These are phyloP conservation scores for Ornithorhynchus anatinus DNA, from an alignment of 2,113 vertebrate genomes.

Conservation along the genomic window DNA sequence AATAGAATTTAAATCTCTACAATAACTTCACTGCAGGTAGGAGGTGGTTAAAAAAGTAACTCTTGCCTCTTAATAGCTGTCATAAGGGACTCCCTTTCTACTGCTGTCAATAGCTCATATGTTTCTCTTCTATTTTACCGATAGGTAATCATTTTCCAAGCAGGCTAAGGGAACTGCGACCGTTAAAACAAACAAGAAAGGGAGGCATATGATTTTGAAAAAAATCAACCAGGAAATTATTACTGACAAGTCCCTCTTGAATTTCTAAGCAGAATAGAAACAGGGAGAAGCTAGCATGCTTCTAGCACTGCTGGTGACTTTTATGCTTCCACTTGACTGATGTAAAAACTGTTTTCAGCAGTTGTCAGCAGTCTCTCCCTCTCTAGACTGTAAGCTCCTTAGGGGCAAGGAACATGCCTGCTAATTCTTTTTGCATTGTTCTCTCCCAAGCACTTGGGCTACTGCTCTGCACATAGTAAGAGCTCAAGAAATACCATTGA, in stretches of 20 bases:
- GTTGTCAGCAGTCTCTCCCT: too few relatives aligned
- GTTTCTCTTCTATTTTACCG: constrained; percentile 72
- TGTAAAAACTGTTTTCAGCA: neutral
- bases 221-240: constrained; percentile 67
- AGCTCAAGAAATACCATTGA: too few relatives aligned
- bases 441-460: too few relatives aligned
- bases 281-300: neutral
- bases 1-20: neutral
- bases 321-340: neutral
- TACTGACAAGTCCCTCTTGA: constrained; percentile 56
- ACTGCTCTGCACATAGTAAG: too few relatives aligned
- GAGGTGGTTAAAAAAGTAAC: constrained; percentile 21
- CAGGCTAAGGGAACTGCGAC: constrained; percentile 64
- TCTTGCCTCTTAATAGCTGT: constrained; percentile 19
- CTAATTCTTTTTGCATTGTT: too few relatives aligned
- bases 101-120: constrained; percentile 66
- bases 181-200: constrained; percentile 72
- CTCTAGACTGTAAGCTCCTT: too few relatives aligned
- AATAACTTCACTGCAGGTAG: constrained; percentile 36
- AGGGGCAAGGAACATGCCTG: too few relatives aligned
- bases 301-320: neutral
- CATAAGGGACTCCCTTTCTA: constrained; percentile 38
- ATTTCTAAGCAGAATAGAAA: constrained; percentile 29
- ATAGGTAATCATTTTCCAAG: constrained; percentile 76
- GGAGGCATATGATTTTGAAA: constrained; percentile 63